These are phyloP conservation scores for Lathronympha strigana DNA, from an alignment of 2,888 invertebrate genomes.

Conservation along the genomic window DNA sequence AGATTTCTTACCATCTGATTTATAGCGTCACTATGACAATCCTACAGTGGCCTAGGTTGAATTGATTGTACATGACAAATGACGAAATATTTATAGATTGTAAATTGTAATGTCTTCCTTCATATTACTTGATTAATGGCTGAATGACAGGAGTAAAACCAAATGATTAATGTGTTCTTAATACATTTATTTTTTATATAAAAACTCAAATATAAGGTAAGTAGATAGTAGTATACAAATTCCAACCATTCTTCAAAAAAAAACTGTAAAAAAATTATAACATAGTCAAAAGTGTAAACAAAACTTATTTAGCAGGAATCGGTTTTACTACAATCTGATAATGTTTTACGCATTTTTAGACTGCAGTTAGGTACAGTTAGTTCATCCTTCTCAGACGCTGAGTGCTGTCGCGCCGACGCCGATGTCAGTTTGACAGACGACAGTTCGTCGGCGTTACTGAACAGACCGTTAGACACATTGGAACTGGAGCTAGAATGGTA, in stretches of 20 bases:
- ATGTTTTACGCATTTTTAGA: conserved; percentile 67
- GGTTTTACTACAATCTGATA: conserved; percentile 71
- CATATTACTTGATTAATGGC: no score
- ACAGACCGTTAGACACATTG: conserved; percentile 75
- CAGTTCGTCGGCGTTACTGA: conserved; percentile 82
- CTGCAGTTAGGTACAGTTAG: conserved; percentile 79
- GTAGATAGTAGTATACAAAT: conserved; percentile 8
- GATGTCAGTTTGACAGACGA: conserved; percentile 82
- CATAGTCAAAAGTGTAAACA: neutral
- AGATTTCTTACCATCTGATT: no score
- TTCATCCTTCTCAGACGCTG: conserved; percentile 78
- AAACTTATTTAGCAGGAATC: conserved; percentile 55
- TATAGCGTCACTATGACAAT: no score
- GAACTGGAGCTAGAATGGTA: conserved; percentile 79
- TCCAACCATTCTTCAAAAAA: conserved; percentile 8
- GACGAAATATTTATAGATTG: no score
- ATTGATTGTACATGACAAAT: no score
- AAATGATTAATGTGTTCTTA: neutral
- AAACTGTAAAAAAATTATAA: conserved; percentile 11
- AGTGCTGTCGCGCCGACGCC: conserved; percentile 72
- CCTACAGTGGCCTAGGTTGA: no score
- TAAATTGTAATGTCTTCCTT: no score
- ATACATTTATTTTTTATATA: conserved; percentile 12
- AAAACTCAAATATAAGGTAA: conserved; percentile 5
- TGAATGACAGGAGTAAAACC: neutral